Evolutionary conservation across 23 tunicate genomes (phyloP).

Genomic region (Phallusia fumigata): DNA sequence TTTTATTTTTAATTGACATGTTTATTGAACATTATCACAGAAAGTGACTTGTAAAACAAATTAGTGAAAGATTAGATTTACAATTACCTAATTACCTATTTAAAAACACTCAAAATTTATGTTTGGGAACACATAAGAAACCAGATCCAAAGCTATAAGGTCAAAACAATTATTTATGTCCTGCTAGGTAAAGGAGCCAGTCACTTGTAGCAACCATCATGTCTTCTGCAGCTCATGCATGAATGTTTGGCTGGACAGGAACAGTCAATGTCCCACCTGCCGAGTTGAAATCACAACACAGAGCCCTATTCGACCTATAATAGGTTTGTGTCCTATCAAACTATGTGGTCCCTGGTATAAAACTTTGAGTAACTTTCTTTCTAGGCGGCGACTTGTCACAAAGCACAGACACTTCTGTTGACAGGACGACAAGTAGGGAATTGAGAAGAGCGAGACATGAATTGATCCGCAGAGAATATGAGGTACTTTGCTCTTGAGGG

Average conservation of each 20-base stretch:
- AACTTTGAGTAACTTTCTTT: not conserved
- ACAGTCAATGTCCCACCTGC: conserved; percentile 74
- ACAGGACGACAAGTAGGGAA: conserved; percentile 31
- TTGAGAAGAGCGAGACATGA: conserved; percentile 62
- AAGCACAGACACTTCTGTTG: not conserved
- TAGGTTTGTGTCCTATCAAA: conserved; percentile 37
- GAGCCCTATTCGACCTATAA: conserved; percentile 67
- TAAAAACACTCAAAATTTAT: too few relatives aligned
- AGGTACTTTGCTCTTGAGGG: too few relatives aligned
- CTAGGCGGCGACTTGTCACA: not conserved
- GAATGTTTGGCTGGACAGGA: conserved; percentile 83
- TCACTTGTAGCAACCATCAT: conserved; percentile 82
- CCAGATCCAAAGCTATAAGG: too few relatives aligned
- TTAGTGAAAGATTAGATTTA: too few relatives aligned
- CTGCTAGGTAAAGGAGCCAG: conserved; percentile 67
- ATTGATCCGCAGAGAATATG: conserved; percentile 61
- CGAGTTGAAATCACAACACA: conserved; percentile 77
- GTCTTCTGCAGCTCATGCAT: conserved; percentile 84
- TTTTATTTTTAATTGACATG: too few relatives aligned
- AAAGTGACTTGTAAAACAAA: too few relatives aligned
- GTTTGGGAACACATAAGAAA: too few relatives aligned
- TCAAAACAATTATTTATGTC: not conserved
- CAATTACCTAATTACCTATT: too few relatives aligned
- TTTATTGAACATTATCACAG: too few relatives aligned
- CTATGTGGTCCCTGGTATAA: not conserved